These are phyloP conservation scores for Falcunculus frontatus DNA, from an alignment of 2,113 vertebrate species.

Conservation along the genomic window DNA sequence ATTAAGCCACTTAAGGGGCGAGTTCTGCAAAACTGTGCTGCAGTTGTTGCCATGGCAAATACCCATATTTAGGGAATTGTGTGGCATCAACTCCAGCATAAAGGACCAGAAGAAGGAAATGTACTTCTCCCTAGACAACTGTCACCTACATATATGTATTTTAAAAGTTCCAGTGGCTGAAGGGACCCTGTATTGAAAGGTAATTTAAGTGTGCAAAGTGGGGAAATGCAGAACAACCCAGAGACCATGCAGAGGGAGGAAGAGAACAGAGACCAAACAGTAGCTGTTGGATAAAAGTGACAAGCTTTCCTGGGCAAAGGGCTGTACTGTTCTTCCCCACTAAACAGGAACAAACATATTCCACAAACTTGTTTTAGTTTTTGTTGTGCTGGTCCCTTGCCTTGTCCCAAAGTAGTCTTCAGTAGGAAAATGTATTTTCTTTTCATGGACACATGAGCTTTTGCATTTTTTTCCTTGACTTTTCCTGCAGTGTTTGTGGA, in stretches of 20 bases:
- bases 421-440: not conserved
- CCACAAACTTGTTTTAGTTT: not conserved
- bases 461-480: not conserved
- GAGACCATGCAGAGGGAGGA: not conserved
- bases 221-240: not conserved
- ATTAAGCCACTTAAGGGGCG: slow-evolving; percentile 54
- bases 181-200: not conserved
- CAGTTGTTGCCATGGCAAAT: slow-evolving; percentile 49
- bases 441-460: not conserved
- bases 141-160: not conserved
- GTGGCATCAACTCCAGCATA: not conserved
- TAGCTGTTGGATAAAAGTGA: not conserved
- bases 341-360: not conserved
- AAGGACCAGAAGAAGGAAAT: not conserved
- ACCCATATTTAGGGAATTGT: slow-evolving; percentile 29
- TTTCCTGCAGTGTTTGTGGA: not conserved
- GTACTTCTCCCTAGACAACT: not conserved
- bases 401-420: not conserved
- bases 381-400: not conserved
- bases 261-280: not conserved
- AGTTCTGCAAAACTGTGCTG: slow-evolving; percentile 28
- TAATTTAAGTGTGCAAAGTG: not conserved
- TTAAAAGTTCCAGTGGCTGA: not conserved
- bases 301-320: not conserved
- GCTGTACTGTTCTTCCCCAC: not conserved